These are phyloP conservation scores for Magallana gigas DNA, from an alignment of 1,140 invertebrate genomes.

Conservation along the genomic window DNA sequence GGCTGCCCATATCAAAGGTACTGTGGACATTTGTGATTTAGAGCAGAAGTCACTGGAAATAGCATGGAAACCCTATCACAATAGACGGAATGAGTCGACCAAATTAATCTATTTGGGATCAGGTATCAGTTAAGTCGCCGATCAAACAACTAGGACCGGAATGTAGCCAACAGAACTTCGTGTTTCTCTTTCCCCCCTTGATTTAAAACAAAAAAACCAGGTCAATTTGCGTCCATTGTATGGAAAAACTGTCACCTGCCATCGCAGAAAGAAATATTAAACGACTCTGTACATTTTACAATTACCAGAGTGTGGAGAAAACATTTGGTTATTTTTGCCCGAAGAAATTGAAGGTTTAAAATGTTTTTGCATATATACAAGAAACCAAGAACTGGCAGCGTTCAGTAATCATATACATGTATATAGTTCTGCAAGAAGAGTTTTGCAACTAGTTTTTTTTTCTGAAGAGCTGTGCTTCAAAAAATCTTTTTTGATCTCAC, in stretches of 20 bases:
- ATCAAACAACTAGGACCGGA: slow-evolving; percentile 14
- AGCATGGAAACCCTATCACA: slow-evolving; percentile 33
- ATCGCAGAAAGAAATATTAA: slow-evolving; percentile 6
- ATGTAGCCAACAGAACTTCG: slow-evolving; percentile 17
- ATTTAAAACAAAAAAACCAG: slow-evolving; percentile 27
- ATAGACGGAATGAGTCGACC: slow-evolving; percentile 26
- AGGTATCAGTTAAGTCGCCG: slow-evolving; percentile 32
- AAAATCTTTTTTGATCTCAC: no score
- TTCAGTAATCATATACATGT: no score
- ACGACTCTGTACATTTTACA: neutral
- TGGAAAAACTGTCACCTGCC: neutral
- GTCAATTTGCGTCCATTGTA: slow-evolving; percentile 19
- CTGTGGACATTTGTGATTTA: slow-evolving; percentile 29
- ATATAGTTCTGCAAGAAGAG: no score
- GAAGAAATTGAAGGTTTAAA: no score
- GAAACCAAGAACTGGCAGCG: no score
- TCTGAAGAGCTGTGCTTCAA: no score
- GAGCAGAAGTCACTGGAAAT: slow-evolving; percentile 30
- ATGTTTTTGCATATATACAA: no score
- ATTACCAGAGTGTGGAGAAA: slow-evolving; percentile 6
- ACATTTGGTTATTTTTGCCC: no score
- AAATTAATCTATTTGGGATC: slow-evolving; percentile 25
- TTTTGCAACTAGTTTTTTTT: no score
- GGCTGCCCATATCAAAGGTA: slow-evolving; percentile 34
- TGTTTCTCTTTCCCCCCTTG: slow-evolving; percentile 24